Percentiles rank a stretch among this genome's conserved stretches.
Conservation (phyloP, 2,113 vertebrate species). For the Aleadryas rufinucha region DNA sequence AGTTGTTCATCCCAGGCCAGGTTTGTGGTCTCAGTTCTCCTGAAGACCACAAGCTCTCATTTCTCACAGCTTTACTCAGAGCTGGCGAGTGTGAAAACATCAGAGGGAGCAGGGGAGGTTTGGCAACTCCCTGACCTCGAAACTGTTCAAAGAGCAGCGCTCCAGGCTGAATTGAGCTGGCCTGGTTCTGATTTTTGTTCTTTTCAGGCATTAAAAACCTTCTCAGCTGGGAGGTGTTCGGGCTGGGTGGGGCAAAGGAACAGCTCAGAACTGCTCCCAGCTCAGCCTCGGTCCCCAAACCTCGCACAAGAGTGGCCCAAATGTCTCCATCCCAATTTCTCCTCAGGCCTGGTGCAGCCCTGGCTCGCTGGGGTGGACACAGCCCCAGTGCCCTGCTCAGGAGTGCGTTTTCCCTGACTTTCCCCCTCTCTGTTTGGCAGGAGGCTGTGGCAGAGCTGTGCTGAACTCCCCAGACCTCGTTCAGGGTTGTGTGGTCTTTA, state of each 20-base stretch:
- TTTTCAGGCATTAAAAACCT: background rate
- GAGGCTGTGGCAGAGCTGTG: background rate
- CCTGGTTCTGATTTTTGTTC: background rate
- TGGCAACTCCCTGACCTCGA: slow-evolving; percentile 23
- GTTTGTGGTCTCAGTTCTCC: slow-evolving; percentile 21
- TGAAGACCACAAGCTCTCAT: slow-evolving; percentile 33
- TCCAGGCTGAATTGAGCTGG: background rate
- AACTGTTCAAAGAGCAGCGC: background rate
- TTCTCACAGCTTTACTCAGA: slow-evolving; percentile 9
- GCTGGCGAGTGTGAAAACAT: background rate
- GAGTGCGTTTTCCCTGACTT: background rate
- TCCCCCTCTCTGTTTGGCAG: background rate
- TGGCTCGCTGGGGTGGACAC: accelerated
- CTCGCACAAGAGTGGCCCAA: background rate
- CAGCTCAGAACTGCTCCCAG: background rate
- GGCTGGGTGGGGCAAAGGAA: background rate
- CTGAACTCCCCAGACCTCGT: background rate
- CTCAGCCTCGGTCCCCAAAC: background rate
- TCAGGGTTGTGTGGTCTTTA: background rate
- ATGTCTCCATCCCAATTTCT: background rate
- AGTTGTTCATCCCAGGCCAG: background rate
- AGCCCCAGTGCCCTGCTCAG: background rate
- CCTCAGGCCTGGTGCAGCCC: background rate
- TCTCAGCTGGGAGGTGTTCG: background rate
- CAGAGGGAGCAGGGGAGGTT: background rate